These are phyloP conservation scores for Nematolebias whitei DNA, from an alignment of 2,113 vertebrate species.

Conservation along the genomic window DNA sequence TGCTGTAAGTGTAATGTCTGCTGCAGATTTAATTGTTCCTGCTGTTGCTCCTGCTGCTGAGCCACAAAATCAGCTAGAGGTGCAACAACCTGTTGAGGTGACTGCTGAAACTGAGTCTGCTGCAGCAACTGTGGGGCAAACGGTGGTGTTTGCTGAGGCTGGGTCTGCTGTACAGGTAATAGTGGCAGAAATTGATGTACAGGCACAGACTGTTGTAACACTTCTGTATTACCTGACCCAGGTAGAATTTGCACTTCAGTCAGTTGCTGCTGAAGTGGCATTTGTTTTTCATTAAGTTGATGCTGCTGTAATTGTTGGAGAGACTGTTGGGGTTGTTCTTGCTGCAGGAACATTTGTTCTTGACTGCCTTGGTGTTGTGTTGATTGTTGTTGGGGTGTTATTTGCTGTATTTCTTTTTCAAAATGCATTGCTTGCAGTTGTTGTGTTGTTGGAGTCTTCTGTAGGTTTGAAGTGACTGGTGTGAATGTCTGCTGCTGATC, in stretches of 20 bases:
- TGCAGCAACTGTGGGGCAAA: conserved; percentile 52
- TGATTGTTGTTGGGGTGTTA: conserved; percentile 34
- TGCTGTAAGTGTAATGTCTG: conserved; percentile 62
- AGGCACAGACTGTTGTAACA: conserved; percentile 49
- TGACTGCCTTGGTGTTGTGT: conserved; percentile 45
- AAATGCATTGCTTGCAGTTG: conserved; percentile 41
- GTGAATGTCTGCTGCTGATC: conserved; percentile 55
- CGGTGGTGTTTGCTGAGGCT: conserved; percentile 45
- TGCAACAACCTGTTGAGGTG: conserved; percentile 48
- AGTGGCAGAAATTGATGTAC: conserved; percentile 55
- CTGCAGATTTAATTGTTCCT: conserved; percentile 59
- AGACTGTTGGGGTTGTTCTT: conserved; percentile 55
- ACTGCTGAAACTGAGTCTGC: conserved; percentile 53
- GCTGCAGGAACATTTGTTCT: conserved; percentile 61
- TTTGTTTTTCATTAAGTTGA: conserved; percentile 60
- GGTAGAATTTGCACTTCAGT: conserved; percentile 43
- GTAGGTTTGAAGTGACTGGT: conserved; percentile 20
- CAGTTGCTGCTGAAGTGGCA: conserved; percentile 46
- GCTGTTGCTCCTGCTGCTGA: conserved; percentile 60
- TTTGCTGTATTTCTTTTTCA: conserved; percentile 46
- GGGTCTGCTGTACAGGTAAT: conserved; percentile 47
- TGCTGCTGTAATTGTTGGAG: conserved; percentile 51
- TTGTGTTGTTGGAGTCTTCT: conserved; percentile 24
- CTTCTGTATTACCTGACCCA: conserved; percentile 41
- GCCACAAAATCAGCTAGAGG: conserved; percentile 40